Base-by-base conservation (phyloP, 1,140 invertebrate species). In the Formica exsecta region DNA sequence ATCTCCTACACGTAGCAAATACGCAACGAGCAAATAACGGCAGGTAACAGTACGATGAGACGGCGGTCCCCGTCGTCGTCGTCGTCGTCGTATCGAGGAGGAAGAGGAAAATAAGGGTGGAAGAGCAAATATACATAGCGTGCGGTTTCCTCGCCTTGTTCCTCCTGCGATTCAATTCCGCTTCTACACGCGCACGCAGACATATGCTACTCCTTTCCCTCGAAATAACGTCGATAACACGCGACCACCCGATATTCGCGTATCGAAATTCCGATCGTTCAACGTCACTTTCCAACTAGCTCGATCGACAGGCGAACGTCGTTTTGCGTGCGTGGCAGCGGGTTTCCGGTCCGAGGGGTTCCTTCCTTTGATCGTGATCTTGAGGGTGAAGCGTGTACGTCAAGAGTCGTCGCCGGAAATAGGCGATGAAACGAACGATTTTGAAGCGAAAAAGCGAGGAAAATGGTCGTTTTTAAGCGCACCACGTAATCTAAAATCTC, bases 101-200 rank as follows among this genome's bases (percentile, higher is more conserved):
- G 25, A 81, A 73, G 54, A 25, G 54, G 38, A 48, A 83, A 83
- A 61, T 73, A 83, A 83, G 68, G 41, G 38, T 41, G 48, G 25
- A 59, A 54, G 25, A 54, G 65, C 77, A 73, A 86, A 86, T 83
- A 68, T 51, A 74, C 85, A 51, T 79, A 44, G 54, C 5, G 19
- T 32, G 62, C 22, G 57, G 32, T 73, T 59, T 80, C 73, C 41
- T 59, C 61, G 61, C 32, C 51, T 11, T 71, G 57, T 73, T 73
- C 9, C 64, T 65, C n/a, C 57, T 16, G 41, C 87, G 79, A 88
- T 87, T 87, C 86, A 73, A 88, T 87, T 88, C 54, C 57, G 41
- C 11, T 44, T 6, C 8, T 76, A 71, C 32, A 22, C 38, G 41
- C 29, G 9, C 19, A 32, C 22, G 22, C 22, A 22, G 54, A 61